Percentiles rank a stretch among this genome's conserved stretches.
phyloP scores from a whole-genome alignment of 2,113 vertebrate species.

The Maccullochella peelii region DNA sequence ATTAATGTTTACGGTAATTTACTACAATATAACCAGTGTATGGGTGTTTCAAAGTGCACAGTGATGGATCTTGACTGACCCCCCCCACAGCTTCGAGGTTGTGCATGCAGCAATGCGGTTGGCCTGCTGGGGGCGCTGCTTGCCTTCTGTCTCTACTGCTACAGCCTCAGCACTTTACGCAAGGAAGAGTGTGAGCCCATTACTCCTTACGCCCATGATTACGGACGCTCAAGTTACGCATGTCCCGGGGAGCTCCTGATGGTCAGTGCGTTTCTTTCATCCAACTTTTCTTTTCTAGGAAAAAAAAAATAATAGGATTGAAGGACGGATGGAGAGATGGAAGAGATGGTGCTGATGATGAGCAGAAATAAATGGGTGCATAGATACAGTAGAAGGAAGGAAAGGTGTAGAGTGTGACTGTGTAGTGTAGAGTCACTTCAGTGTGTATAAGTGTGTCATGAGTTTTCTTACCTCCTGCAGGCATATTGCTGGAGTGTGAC shows the following conservation, averaged over 20 bases:
- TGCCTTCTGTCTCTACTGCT: constrained; percentile 75
- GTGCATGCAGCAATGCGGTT: constrained; percentile 67
- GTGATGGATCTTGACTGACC: not conserved
- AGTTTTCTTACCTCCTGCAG: constrained; percentile 60
- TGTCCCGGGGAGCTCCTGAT: not conserved
- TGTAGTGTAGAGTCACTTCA: not conserved
- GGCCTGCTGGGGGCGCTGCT: constrained; percentile 72
- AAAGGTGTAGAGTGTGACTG: not conserved
- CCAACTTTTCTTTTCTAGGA: not conserved
- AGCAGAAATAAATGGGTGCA: not conserved
- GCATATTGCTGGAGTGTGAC: constrained; percentile 38
- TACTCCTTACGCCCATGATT: rapidly evolving
- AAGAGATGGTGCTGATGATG: not conserved
- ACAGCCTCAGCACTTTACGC: constrained; percentile 37
- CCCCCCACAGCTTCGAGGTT: constrained; percentile 68
- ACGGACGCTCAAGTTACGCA: rapidly evolving
- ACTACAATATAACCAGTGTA: not conserved
- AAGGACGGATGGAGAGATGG: not conserved
- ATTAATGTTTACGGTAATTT: not conserved
- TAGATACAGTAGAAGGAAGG: not conserved
- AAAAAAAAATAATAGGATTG: not conserved
- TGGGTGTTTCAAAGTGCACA: not conserved
- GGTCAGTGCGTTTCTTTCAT: constrained; percentile 57
- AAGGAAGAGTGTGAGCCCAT: rapidly evolving
- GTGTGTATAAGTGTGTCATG: not conserved